Base-by-base conservation (phyloP, 2,797 vertebrate species). In the Sebastes vulpes region DNA sequence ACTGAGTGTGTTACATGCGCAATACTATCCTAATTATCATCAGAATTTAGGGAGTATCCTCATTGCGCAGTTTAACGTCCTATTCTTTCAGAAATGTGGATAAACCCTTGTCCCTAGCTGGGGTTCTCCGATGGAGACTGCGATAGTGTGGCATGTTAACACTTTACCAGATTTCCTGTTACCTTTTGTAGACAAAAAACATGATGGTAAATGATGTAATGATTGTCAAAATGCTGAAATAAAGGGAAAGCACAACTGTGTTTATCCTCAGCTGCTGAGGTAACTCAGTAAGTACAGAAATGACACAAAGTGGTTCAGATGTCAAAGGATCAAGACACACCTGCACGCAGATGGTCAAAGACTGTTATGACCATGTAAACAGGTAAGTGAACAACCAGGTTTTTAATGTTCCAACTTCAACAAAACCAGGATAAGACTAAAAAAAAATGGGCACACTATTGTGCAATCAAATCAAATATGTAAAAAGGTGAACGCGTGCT, bases 401-500 rank as follows among this genome's bases (percentile, higher is more conserved):
- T 29, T 20, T 2, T 10, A 29, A 29, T 12, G 9, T 25, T 69
- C 10, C 5, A 32, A 6, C 29, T 2, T 46, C 28, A 53, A 8
- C 16, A 61, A 50, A 68, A 53, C 21, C 12, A 48, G 50, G 12
- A 18, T 16, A 21, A 16, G n/a, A 38, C 6, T 38, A 26, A 25
- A 74, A 38, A 65, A 65, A 74, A 31, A 65, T 7, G 16, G 3
- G 8, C 14, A 64, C 28, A 52, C 25, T 29, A 16, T 3, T 10
- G 9, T 38, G 9, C 42, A 46, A 46, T 46, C 42, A 46, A 16
- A 46, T 46, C 42, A 46, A 46, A 46, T 28, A 59, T 52, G 26
- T 57, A 21, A 38, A 58, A 82, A 60, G 16, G 50, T 20, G 74
- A 84, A 77, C 54, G 29, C 3, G 6, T 59, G 57, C 48, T 54